A percentile compares a stretch with the other conserved stretches of the same genome.
Conservation (phyloP, 2,797 vertebrate genomes). For the Pantherophis vulpinus region DNA sequence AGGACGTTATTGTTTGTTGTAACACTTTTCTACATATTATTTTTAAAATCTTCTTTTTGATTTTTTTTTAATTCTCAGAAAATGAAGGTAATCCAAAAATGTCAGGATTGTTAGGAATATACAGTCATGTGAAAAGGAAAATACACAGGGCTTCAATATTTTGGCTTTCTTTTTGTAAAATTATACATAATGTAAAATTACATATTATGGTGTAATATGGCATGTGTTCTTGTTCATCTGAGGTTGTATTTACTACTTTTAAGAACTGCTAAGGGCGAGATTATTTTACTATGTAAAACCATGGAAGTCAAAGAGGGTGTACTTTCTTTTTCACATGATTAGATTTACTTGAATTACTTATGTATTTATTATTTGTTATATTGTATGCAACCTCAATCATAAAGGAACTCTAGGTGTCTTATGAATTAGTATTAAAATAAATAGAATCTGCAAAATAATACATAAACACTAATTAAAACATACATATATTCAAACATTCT, state of each 20-base stretch:
- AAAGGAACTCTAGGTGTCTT: not conserved
- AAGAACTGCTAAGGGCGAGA: not conserved
- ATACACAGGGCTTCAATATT: not conserved
- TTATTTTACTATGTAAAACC: not conserved
- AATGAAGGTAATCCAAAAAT: not conserved
- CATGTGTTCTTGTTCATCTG: not conserved
- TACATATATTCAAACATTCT: not conserved
- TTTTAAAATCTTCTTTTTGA: not conserved
- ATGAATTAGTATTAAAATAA: not conserved
- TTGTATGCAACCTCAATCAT: not conserved
- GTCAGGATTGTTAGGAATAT: not conserved
- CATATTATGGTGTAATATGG: not conserved
- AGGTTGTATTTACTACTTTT: not conserved
- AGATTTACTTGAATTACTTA: not conserved
- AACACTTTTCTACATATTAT: not conserved
- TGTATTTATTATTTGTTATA: not conserved
- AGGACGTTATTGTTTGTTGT: not conserved
- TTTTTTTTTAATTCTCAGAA: not conserved
- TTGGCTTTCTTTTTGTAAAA: not conserved
- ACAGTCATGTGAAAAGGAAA: not conserved
- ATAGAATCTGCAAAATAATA: not conserved
- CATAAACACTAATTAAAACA: not conserved
- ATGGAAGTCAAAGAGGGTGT: not conserved
- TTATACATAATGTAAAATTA: not conserved
- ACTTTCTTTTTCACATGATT: not conserved